Base-by-base conservation (phyloP, 2,797 vertebrate species). In the Alauda arvensis region DNA sequence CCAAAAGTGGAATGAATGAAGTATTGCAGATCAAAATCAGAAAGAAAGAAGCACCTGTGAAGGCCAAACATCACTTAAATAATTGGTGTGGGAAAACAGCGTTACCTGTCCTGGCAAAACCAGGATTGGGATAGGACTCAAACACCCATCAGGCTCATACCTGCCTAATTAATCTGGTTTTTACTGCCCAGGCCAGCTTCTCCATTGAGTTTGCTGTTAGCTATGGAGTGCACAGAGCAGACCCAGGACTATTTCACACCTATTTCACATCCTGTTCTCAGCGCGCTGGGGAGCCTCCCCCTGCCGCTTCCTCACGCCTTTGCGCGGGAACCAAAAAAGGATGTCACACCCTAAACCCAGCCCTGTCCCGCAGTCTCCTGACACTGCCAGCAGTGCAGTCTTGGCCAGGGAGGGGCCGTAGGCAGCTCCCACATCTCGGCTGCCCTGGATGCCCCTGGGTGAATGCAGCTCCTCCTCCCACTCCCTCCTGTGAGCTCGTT, bases 391-490 rank as follows among this genome's bases (percentile, higher is more conserved):
- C 33, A 45, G 48, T 1, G 42, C 60, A 62, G 1, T 49, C 66
- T 33, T 18, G 0, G 0, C 28, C 10, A 5, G 68, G 42, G 46
- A 76, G 6, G 8, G 6, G 18, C 0, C 2, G 26, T 8, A 14
- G 34, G 33, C 8, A 3, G 13, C 25, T 77, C 51, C 42, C 4
- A 5, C 39, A 19, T 6, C 37, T 70, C 1, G 0, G 72, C 82
- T 76, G 79, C n/a, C 40, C 59, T 40, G 62, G 43, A 12, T 28
- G 52, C 59, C 12, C 42, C 2, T 1, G 0, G 1, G 31, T 26
- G 75, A 56, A 60, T 57, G 21, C 1, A 0, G 23, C 49, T 82
- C 59, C 56, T 75, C 65, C 43, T 76, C n/a, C 67, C 20, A 6
- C 29, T 83, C 37, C 37, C 28, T 37, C 34, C 40, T 1, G 1